Conservation (phyloP, 2,113 vertebrate species). For the Protobothrops flavoviridis region DNA sequence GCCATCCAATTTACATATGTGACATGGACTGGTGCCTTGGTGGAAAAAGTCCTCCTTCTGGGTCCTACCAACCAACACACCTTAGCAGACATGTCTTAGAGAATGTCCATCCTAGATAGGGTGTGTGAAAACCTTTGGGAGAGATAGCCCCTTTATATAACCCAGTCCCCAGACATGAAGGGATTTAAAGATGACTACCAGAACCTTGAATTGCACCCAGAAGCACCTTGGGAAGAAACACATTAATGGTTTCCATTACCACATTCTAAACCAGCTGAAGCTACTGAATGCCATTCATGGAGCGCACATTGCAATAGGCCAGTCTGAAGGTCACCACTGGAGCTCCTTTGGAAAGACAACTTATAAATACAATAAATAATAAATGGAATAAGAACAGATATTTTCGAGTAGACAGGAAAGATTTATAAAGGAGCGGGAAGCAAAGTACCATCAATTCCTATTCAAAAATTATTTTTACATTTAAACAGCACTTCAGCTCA, state of each 20-base stretch:
- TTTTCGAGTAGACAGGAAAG: neutral
- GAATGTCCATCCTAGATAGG: neutral
- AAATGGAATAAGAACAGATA: neutral
- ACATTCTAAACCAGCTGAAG: neutral
- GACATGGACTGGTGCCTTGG: neutral
- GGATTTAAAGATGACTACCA: neutral
- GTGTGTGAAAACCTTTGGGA: neutral
- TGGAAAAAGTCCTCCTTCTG: neutral
- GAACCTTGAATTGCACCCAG: neutral
- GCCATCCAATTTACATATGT: neutral
- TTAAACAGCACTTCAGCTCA: neutral
- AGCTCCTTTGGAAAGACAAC: neutral
- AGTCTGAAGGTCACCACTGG: neutral
- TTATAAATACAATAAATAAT: neutral
- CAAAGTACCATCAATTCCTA: neutral
- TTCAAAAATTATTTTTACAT: neutral
- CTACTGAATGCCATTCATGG: neutral
- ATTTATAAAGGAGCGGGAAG: conserved; percentile 8
- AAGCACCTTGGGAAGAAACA: neutral
- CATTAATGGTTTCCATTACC: neutral
- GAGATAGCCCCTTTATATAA: neutral
- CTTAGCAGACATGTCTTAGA: neutral
- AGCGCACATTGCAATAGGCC: neutral
- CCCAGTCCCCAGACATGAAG: neutral
- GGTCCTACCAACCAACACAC: neutral